These are phyloP conservation scores for Crypturellus undulatus DNA, from an alignment of 2,113 vertebrate species.

Conservation along the genomic window DNA sequence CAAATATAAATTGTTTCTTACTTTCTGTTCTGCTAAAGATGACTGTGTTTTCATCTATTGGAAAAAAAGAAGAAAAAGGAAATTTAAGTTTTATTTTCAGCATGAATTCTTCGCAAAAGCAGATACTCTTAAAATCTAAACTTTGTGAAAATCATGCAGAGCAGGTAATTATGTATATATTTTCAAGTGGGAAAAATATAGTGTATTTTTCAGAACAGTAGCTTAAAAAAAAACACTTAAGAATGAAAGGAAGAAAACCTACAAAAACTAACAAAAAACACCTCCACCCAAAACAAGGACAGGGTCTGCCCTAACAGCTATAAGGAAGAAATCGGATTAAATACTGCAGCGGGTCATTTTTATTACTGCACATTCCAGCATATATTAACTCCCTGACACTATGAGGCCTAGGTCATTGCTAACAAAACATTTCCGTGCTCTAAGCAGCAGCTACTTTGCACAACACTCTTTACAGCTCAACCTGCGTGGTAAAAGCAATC, in stretches of 20 bases:
- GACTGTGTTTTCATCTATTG: conserved; percentile 81
- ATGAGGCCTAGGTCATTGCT: background rate
- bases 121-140: background rate
- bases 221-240: background rate
- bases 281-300: fast-evolving
- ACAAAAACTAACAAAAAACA: background rate
- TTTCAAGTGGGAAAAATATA: background rate
- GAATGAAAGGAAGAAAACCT: fast-evolving
- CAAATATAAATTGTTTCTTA: conserved; percentile 68
- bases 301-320: background rate
- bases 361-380: background rate
- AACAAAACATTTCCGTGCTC: background rate
- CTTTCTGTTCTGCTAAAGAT: conserved; percentile 75
- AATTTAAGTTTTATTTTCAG: background rate
- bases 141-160: background rate
- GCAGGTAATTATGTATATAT: background rate
- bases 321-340: background rate
- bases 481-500: background rate
- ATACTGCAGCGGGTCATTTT: background rate
- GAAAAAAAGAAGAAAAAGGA: background rate
- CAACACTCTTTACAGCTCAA: background rate
- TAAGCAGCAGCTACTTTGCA: background rate
- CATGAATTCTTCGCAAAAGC: background rate
- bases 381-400: background rate
- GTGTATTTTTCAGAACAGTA: background rate